Evolutionary conservation across 2,113 vertebrate species (phyloP), one percentile per base, ranked within the genome.

Genomic region (Cynoglossus semilaevis): DNA sequence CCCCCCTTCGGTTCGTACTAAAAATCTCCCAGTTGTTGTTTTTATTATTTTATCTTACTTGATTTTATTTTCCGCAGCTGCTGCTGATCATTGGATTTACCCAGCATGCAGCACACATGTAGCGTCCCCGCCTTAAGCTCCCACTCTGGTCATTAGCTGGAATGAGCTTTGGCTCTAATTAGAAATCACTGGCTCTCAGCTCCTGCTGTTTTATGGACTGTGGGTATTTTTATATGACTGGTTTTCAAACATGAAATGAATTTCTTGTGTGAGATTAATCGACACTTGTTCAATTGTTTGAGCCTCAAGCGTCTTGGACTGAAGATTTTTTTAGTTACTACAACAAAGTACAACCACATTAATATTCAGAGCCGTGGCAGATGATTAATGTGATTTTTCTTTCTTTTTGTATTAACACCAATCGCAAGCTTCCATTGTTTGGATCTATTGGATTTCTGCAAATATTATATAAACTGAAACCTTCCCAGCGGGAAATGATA

Each of bases 161-260:
- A 83, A 77, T 68, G 73, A 70, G 70, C 57, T 65, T 87, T 85
- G 83, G 79, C 67, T 84, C 83, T 84, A 80, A 90, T 89, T 88
- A 82, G 83, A 84, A 89, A 88, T 82, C 68, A 63, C 67, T 75
- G 81, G 68, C 66, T 72, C 83, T 80, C 75, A 58, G 80, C 80
- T 82, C 84, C 77, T 34, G 77, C 85, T 82, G 85, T 88, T 92
- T 92, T 90, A 90, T 86, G 58, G 81, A 70, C 73, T 75, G 57
- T 43, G 42, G 49, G 68, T 83, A 75, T 79, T 92, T 90, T 90
- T 85, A 88, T 90, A 76, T 81, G 85, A 89, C 79, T 87, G 73
- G 69, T 90, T 90, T 88, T 88, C 59, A 81, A 85, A 86, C 65
- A 68, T 80, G 79, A 87, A 89, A 80, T 87, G 80, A 57, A 82